A percentile compares a stretch with the other conserved stretches of the same genome.
These are phyloP conservation scores for Colletes latitarsis DNA, from an alignment of 1,140 invertebrate genomes.

Conservation along the genomic window DNA sequence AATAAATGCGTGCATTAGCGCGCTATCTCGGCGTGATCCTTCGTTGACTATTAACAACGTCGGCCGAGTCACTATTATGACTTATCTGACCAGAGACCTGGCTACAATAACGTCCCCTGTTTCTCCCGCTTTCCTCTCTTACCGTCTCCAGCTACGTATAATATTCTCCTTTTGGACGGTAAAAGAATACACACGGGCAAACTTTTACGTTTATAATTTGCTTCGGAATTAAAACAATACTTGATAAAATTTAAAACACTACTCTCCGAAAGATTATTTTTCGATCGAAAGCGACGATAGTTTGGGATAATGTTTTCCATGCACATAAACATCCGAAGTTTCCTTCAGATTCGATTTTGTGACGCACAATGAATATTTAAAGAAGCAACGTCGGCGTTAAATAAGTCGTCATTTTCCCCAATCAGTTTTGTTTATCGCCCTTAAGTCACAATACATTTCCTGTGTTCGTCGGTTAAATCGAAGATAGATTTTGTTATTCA, in stretches of 20 bases:
- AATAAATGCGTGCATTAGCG: slow-evolving; percentile 80
- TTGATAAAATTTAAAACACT: not conserved
- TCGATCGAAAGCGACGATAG: no score
- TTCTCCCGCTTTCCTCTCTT: slow-evolving; percentile 24
- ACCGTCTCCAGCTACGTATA: slow-evolving; percentile 4
- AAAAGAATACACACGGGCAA: no score
- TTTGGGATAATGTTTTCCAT: no score
- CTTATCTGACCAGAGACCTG: slow-evolving; percentile 71
- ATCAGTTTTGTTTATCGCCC: no score
- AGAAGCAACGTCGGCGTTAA: no score
- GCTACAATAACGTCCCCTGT: slow-evolving; percentile 60
- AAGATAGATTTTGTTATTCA: slow-evolving; percentile 48
- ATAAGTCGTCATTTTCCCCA: no score
- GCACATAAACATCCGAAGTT: no score
- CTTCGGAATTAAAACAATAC: not conserved
- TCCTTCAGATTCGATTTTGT: no score
- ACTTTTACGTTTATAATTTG: no score
- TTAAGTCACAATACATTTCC: slow-evolving; percentile 18
- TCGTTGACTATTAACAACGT: slow-evolving; percentile 79
- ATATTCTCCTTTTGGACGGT: slow-evolving; percentile 23
- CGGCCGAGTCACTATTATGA: slow-evolving; percentile 76
- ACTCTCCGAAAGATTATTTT: no score
- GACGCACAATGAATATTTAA: no score
- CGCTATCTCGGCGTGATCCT: slow-evolving; percentile 77
- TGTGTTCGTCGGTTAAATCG: slow-evolving; percentile 15